These are phyloP conservation scores for Nephrotoma appendiculata DNA, from an alignment of 2,888 invertebrate species.

Conservation along the genomic window DNA sequence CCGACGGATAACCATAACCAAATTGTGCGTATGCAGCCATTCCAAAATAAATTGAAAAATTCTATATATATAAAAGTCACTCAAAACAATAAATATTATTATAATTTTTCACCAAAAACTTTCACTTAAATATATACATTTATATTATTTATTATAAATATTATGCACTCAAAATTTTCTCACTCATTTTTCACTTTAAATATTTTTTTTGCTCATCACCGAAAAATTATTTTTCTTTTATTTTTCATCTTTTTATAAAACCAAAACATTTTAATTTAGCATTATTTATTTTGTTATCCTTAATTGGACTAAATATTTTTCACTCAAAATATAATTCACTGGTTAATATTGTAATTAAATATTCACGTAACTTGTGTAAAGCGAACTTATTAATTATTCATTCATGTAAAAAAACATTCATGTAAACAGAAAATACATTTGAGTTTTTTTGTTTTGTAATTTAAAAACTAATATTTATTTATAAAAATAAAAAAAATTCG, in stretches of 20 bases:
- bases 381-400: neutral
- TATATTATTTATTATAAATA: neutral
- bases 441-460: neutral
- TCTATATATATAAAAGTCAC: neutral
- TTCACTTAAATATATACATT: neutral
- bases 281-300: neutral
- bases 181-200: neutral
- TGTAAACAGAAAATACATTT: neutral
- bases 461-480: neutral
- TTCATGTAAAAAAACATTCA: neutral
- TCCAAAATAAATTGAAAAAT: conserved; percentile 5
- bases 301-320: neutral
- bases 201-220: neutral
- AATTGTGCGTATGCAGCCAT: conserved; percentile 77
- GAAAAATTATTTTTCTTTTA: neutral
- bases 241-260: neutral
- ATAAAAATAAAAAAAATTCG: neutral
- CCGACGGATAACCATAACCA: conserved; percentile 84
- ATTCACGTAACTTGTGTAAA: neutral
- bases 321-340: neutral
- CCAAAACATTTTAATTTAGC: neutral
- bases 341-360: neutral
- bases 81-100: neutral
- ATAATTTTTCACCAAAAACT: neutral
- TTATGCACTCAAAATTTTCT: neutral